Evolutionary conservation across 2,888 invertebrate genomes (phyloP).

Genomic region (Ferrisia virgata): DNA sequence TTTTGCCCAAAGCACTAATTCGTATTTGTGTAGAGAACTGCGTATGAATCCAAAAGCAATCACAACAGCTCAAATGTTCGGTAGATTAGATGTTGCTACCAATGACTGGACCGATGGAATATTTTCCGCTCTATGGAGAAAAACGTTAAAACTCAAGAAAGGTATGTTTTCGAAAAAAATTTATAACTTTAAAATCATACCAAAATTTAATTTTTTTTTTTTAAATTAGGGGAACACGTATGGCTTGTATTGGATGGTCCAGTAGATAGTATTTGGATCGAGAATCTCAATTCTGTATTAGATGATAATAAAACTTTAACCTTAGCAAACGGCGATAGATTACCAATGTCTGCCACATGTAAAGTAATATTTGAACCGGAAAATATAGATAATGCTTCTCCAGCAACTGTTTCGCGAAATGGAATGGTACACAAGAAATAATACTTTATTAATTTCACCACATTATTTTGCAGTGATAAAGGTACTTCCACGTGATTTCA

Average conservation of each 20-base stretch:
- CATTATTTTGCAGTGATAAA: no score
- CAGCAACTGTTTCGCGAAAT: slow-evolving; percentile 91
- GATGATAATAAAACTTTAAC: slow-evolving; percentile 96
- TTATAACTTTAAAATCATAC: no score
- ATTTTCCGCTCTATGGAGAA: slow-evolving; percentile 93
- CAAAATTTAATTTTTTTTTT: not conserved
- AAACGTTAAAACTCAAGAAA: slow-evolving; percentile 83
- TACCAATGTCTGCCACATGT: slow-evolving; percentile 89
- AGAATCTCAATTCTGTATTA: slow-evolving; percentile 92
- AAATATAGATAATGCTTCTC: slow-evolving; percentile 96
- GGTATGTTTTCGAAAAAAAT: no score
- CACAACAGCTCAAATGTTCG: slow-evolving; percentile 97
- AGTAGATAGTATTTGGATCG: slow-evolving; percentile 97
- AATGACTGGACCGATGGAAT: slow-evolving; percentile 99
- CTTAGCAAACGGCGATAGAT: slow-evolving; percentile 89
- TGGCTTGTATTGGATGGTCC: slow-evolving; percentile 96
- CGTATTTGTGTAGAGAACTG: slow-evolving; percentile 70
- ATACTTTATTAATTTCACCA: slow-evolving; percentile 12
- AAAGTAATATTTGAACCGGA: slow-evolving; percentile 97
- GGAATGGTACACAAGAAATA: slow-evolving; percentile 70
- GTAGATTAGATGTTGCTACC: slow-evolving; percentile 90
- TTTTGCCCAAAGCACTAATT: no score
- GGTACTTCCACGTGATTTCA: not conserved
- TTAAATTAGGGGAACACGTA: slow-evolving; percentile 67
- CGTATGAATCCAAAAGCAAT: slow-evolving; percentile 98